Evolutionary conservation across 2,797 vertebrate species (phyloP).

Genomic region (Neoniphon sammara): DNA sequence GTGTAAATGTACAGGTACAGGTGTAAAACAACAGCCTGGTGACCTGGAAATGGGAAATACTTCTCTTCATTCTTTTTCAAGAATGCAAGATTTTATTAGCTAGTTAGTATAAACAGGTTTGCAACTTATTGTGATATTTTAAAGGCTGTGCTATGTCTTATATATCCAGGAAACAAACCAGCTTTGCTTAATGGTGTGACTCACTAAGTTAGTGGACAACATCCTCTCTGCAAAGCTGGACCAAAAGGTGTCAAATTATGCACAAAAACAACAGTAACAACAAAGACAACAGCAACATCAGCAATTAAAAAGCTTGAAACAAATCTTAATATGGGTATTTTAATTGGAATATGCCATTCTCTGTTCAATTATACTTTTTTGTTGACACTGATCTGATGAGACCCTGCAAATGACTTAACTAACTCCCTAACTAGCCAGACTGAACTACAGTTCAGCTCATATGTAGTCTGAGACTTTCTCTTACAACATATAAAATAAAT

Average conservation of each 20-base stretch:
- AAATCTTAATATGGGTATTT: neutral
- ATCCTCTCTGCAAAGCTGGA: no score
- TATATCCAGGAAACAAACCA: neutral
- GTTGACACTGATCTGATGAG: neutral
- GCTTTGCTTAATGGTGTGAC: no score
- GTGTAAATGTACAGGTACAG: neutral
- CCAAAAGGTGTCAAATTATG: neutral
- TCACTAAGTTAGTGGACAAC: no score
- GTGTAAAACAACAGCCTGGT: neutral
- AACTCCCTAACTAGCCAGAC: neutral
- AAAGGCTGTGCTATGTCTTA: neutral
- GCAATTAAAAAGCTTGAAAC: neutral
- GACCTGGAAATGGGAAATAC: neutral
- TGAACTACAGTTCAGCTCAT: neutral
- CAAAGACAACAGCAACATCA: neutral
- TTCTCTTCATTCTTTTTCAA: constrained; percentile 2
- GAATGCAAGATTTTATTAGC: neutral
- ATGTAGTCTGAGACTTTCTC: neutral
- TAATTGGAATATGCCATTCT: no score
- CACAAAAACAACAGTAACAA: neutral
- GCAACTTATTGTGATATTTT: neutral
- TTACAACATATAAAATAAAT: neutral
- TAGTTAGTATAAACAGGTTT: constrained; percentile 2
- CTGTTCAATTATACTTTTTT: no score
- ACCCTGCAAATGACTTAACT: neutral